A percentile compares a stretch with the other conserved stretches of the same genome.
phyloP scores from a whole-genome alignment of 2,113 vertebrate species.

The Alouatta palliata region DNA sequence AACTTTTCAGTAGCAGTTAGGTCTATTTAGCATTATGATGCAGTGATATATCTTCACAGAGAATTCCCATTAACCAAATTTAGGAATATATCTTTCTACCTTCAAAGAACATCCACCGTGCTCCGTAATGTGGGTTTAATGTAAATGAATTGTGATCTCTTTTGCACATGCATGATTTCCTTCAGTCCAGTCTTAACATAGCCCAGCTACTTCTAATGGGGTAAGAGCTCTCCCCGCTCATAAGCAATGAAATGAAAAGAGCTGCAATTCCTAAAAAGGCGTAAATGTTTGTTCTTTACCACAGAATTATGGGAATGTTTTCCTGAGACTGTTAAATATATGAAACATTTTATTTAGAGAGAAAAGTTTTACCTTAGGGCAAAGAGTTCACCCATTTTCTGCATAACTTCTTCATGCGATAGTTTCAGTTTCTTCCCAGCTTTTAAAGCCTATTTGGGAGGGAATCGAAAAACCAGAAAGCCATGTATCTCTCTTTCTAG shows the following conservation, averaged over 20 bases:
- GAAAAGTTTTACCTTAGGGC: constrained; percentile 88
- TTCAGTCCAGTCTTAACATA: neutral
- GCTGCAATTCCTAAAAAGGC: neutral
- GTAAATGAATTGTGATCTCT: neutral
- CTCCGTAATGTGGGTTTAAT: neutral
- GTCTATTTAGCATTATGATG: neutral
- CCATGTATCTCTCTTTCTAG: neutral
- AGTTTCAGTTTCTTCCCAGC: constrained; percentile 93
- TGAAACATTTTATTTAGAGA: neutral
- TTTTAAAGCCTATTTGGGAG: constrained; percentile 89
- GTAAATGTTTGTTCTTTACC: neutral
- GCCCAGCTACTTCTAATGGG: neutral
- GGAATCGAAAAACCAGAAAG: neutral
- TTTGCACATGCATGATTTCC: neutral
- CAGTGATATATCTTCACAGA: neutral
- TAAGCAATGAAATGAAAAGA: neutral
- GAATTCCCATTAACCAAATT: neutral
- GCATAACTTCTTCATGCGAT: constrained; percentile 97
- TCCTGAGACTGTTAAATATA: neutral
- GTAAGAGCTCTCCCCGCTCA: neutral
- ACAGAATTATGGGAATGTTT: neutral
- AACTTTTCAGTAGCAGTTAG: neutral
- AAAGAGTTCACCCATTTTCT: constrained; percentile 98
- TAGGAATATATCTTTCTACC: neutral
- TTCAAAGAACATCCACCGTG: neutral